Evolutionary conservation across 2,113 vertebrate genomes (phyloP), one percentile per base, ranked within the genome.

Genomic region (Tupaia tana): DNA sequence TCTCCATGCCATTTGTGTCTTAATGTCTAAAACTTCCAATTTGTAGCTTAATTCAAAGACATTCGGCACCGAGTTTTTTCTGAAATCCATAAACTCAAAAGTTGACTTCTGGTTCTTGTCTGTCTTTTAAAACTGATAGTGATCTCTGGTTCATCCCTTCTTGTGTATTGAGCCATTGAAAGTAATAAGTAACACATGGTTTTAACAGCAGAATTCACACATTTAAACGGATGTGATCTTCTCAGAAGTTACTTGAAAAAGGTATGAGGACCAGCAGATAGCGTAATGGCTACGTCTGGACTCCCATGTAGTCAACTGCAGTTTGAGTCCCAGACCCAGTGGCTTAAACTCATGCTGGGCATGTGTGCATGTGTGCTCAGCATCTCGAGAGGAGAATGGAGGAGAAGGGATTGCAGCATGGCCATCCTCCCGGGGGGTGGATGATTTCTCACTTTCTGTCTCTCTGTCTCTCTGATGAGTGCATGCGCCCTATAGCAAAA

Each of bases 1-100:
- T 25, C 31, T 11, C 7, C 59, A 84, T 58, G 80, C 31, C 83
- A 9, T 74, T 31, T 27, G 19, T 15, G 13, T 86, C 79, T 78
- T 70, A 64, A 25, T 82, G 27, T 71, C 31, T 70, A 75, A 96
- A 84, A 90, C 34, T 25, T 92, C 82, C 92, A 54, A 83, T 77
- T 79, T 54, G 63, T 79, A 78, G 54, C n/a, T 73, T 61, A 89
- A 75, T 80, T 90, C 81, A 85, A 54, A 85, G 71, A 80, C 15
- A 61, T 56, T 83, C 18, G 66, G 16, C 59, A 71, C 82, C 27
- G 29, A 95, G 27, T 81, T 77, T 71, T 67, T 78, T 43, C 43
- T 79, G 56, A 52, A 87, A 70, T 87, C 27, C 19, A 66, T 25
- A 79, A 69, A 90, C n/a, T 75, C 70, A 86, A 31, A 85, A 58